Evolutionary conservation across 2,113 vertebrate genomes (phyloP).

Genomic region (Cisticola juncidis): DNA sequence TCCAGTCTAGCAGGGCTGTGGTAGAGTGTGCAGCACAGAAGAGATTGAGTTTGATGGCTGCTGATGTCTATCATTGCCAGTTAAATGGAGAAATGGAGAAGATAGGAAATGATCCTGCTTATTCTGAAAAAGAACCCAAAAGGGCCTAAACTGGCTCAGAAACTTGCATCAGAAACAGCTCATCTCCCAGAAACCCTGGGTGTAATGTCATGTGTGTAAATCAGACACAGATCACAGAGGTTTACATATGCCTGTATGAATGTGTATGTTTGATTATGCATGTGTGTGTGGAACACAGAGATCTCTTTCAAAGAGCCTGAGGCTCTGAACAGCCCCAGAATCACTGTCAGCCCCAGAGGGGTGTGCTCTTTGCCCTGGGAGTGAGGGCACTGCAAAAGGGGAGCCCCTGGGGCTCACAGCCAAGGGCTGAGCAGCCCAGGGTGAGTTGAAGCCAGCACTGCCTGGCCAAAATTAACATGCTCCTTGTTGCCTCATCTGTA

Average conservation of each 20-base stretch:
- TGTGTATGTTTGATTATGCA: neutral
- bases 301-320: neutral
- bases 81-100: neutral
- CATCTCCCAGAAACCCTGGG: neutral
- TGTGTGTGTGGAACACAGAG: neutral
- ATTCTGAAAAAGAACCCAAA: neutral
- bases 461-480: neutral
- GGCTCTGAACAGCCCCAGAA: neutral
- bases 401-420: neutral
- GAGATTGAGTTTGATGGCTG: neutral
- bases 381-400: neutral
- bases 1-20: neutral
- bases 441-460: neutral
- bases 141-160: neutral
- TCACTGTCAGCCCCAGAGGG: neutral
- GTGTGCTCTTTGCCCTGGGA: neutral
- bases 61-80: neutral
- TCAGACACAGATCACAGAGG: neutral
- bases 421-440: neutral
- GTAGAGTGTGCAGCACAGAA: neutral
- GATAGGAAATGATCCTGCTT: neutral
- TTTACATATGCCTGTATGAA: neutral
- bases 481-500: neutral
- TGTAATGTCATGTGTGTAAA: rapidly evolving
- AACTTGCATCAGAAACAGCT: neutral